Base-by-base conservation (phyloP, 2,797 vertebrate genomes). In the Halcyon chelicuti region DNA sequence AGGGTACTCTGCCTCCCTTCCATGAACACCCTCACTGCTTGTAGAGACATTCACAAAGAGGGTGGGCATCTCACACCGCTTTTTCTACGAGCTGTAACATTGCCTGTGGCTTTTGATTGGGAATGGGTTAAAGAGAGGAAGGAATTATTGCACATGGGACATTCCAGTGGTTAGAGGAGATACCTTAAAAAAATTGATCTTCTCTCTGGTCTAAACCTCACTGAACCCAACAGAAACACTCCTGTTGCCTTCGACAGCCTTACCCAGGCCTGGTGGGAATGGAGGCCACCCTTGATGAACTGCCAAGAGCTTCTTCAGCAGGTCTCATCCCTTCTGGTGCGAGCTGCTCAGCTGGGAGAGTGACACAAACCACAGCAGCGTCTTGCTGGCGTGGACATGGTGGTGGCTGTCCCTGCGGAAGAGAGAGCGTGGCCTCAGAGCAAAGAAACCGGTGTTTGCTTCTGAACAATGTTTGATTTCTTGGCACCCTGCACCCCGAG, bases 321-420 rank as follows among this genome's bases (percentile, higher is more conserved):
- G 10, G 2, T 62, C 37, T 75, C 33, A 29, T 22, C 58, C 13
- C 49, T 20, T 39, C 40, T 49, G 57, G 4, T 17, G n/a, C 18
- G 63, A 75, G 63, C 20, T 21, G 28, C 63, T 7, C 11, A 7
- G 16, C n/a, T 0, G 0, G n/a, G 28, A 57, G 5, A 60, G 37
- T 1, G 3, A n/a, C 86, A 44, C 33, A 42, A 61, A 39, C 25
- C 28, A 11, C 51, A 33, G 72, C 62, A 77, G 39, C 57, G 15
- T n/a, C 68, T 37, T 2, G 7, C 35, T 37, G 40, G 13, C 4
- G 8, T 1, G 55, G 55, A 5, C 28, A 1, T 0, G 3, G 35
- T 42, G 29, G 21, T 2, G 9, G 35, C 33, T 70, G n/a, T 25
- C 26, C 42, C 29, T 20, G 31, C 3, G 52, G 81, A 7, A 47